Base-by-base conservation (phyloP, 2,888 invertebrate species). In the Eudasyphora cyanicolor region DNA sequence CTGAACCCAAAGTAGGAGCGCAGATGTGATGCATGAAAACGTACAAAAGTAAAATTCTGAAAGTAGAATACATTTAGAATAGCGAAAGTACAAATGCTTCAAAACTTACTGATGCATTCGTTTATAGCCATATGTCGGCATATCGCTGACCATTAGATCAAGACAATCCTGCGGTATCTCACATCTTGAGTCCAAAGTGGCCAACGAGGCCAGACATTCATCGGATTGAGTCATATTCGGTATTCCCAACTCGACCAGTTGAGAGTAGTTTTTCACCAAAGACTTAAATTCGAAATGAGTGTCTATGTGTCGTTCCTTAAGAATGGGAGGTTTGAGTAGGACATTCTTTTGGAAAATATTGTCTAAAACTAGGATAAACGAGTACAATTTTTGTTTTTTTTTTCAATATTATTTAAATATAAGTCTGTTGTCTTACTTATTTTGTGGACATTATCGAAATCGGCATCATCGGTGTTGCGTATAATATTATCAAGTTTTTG, bases 81-180 rank as follows among this genome's bases (percentile, higher is more conserved):
- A 74, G 38, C 17, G 42, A 19, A 32, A 38, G 12, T 17, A 42
- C 8, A 45, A 8, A 57, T 27, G 1, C 8, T 14, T n/a, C 29
- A 29, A 17, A 62, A 87, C 90, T 85, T 86, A 91, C 91, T 91
- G 91, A 87, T 91, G 91, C 29, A 90, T 91, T 2, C 90, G 88
- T 42, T 89, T 89, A 82, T 91, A 91, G 12, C 91, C 91, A 76
- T 88, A 91, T 6, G 90, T 86, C 0, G 89, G 87, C 29, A 85
- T 76, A 76, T 86, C 86, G 8, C 87, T 88, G 2, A 86, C 87
- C 84, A 91, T 86, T 12, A 91, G 76, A 19, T 87, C 81, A 12
- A 90, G 64, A 49, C 91, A 91, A 1, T 82, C 71, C 2, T 71
- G 60, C 24, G 87, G 86, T 0, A 90, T 78, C 24, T 86, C 82